Percentiles rank a stretch among this genome's conserved stretches.
Evolutionary conservation across 2,113 vertebrate genomes (phyloP).

Genomic region (Gymnogyps californianus): DNA sequence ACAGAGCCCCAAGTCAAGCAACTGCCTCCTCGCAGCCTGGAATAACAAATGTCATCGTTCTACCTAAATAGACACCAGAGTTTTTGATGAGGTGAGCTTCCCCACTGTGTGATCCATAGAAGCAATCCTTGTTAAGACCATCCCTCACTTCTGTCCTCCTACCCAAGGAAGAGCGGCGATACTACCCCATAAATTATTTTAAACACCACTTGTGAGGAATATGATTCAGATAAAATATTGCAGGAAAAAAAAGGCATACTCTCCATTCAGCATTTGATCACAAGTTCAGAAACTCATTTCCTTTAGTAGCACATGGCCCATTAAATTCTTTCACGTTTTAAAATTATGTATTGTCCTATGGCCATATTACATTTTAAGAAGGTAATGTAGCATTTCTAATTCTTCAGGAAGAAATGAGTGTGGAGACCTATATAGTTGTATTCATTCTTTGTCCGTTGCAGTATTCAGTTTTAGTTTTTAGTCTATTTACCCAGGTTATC

Average conservation of each 20-base stretch:
- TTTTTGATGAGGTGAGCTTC: neutral
- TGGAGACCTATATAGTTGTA: neutral
- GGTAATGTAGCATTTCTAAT: neutral
- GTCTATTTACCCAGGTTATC: neutral
- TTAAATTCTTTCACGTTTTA: neutral
- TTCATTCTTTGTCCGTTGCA: fast-evolving
- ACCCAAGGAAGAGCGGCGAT: neutral
- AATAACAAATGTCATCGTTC: neutral
- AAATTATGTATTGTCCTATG: neutral
- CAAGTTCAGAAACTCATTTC: neutral
- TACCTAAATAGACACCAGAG: neutral
- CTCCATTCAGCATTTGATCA: neutral
- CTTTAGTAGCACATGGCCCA: neutral
- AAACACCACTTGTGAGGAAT: neutral
- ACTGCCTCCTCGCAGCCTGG: neutral
- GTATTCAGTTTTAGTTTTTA: neutral
- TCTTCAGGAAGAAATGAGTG: neutral
- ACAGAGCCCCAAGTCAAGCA: neutral
- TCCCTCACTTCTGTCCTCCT: neutral
- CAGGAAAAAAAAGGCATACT: neutral
- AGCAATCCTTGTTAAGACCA: neutral
- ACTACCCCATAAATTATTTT: neutral
- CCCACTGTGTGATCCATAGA: neutral
- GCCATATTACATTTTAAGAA: neutral
- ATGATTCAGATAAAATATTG: neutral